Conservation (phyloP, 1,140 invertebrate genomes). For the Plutomurus gul region DNA sequence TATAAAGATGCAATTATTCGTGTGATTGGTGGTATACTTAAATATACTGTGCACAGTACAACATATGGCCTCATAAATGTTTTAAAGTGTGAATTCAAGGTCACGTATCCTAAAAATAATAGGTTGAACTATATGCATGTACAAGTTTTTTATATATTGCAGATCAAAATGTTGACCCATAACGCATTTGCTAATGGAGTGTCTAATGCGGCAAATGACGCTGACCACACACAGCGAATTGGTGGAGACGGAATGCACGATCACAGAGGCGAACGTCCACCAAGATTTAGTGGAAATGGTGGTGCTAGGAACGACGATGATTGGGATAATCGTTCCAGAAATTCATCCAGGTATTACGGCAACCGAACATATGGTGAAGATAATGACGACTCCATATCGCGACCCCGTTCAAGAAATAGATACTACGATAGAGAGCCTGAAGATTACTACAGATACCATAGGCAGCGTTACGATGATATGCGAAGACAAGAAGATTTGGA, state of each 20-base stretch:
- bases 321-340: not conserved
- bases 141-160: too few species aligned
- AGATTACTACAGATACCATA: constrained; percentile 9
- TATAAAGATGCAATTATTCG: too few species aligned
- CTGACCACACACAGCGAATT: constrained; percentile 13
- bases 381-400: constrained; percentile 17
- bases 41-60: too few species aligned
- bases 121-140: too few species aligned
- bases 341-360: not conserved
- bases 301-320: constrained; percentile 53
- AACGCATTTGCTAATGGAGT: not conserved
- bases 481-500: constrained; percentile 52
- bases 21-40: too few species aligned
- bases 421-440: constrained; percentile 30
- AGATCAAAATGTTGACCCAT: not conserved
- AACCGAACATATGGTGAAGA: not conserved
- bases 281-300: not conserved
- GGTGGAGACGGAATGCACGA: constrained; percentile 39
- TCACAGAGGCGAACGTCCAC: not conserved
- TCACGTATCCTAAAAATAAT: too few species aligned
- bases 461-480: not conserved
- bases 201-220: not conserved
- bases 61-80: too few species aligned
- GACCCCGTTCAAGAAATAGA: constrained; percentile 37
- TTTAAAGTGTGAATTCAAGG: too few species aligned